These are phyloP conservation scores for Latrodectus geometricus DNA, from an alignment of 1,140 invertebrate genomes.

Conservation along the genomic window DNA sequence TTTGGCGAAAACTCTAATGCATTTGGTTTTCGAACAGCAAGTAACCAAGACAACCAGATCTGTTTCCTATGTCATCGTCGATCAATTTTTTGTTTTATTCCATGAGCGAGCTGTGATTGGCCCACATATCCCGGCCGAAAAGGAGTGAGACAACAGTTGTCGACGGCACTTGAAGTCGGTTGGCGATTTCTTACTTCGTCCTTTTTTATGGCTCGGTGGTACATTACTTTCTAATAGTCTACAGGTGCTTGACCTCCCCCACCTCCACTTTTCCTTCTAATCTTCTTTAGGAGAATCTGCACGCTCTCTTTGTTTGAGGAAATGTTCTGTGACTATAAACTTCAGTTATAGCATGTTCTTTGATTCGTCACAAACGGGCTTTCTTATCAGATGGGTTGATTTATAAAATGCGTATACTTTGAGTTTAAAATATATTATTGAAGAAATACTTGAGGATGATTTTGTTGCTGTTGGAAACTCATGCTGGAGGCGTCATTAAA, in stretches of 20 bases:
- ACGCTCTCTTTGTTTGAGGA: slow-evolving; percentile 32
- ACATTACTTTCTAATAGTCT: neutral
- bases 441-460: no score
- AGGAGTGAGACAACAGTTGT: slow-evolving; percentile 51
- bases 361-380: no score
- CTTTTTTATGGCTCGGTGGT: slow-evolving; percentile 9
- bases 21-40: neutral
- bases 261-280: neutral
- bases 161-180: slow-evolving; percentile 5
- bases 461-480: no score
- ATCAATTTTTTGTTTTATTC: slow-evolving; percentile 46
- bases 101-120: slow-evolving; percentile 7
- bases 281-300: neutral
- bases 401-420: neutral
- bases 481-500: no score
- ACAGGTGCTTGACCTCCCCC: slow-evolving; percentile 50
- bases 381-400: neutral
- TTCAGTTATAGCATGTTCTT: neutral
- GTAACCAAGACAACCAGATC: slow-evolving; percentile 55
- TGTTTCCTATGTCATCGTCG: slow-evolving; percentile 52
- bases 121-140: neutral
- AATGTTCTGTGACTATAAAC: neutral
- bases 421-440: no score
- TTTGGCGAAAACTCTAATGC: neutral
- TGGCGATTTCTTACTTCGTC: neutral